Base-by-base conservation (phyloP, 2,888 invertebrate species). In the Xestia rhomboidea region DNA sequence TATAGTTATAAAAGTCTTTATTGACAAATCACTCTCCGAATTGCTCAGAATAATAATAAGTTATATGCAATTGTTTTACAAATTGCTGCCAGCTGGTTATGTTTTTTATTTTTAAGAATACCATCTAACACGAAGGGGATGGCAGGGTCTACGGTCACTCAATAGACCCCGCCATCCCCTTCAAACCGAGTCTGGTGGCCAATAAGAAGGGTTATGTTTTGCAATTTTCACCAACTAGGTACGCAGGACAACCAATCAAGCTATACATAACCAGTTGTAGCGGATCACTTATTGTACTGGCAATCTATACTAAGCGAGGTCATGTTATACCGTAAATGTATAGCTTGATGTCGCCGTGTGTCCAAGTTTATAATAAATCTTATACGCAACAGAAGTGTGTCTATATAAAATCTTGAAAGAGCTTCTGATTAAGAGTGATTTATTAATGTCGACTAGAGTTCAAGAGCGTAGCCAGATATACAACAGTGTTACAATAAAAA, bases 21-120 rank as follows among this genome's bases (percentile, higher is more conserved):
- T 79, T 67, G 30, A 0, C 46, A 76, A 76, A 82, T 68, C 67
- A 63, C 76, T 68, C 46, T 68, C n/a, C 24, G 41, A 80, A 30
- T 64, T 3, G 21, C 38, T 54, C n/a, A 30, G 21, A 54, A 44
- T 38, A 24, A 38, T 34, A 4, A 1, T 30, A 30, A 60, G 11
- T 41, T 41, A 41, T 41, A 38, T 11, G 11, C n/a, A 3, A 54
- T 4, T 4, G n/a, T n/a, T 54, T 54, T n/a, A 11, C 11, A 54
- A n/a, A 4, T 62, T 62, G 18, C 7, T 30, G 27, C 60, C 6
- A 27, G 15, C 30, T 27, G 57, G 27, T 57, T 15, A 6, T 57
- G 18, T 60, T 60, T 3, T 18, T 3, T 10, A 30, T 4, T 60
- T 30, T 30, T 30, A 60, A 21, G 21, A 60, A 60, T 21, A 60